A percentile compares a stretch with the other conserved stretches of the same genome.
phyloP scores from a whole-genome alignment of 2,888 invertebrate genomes.

The Lycocerus yunnanus region DNA sequence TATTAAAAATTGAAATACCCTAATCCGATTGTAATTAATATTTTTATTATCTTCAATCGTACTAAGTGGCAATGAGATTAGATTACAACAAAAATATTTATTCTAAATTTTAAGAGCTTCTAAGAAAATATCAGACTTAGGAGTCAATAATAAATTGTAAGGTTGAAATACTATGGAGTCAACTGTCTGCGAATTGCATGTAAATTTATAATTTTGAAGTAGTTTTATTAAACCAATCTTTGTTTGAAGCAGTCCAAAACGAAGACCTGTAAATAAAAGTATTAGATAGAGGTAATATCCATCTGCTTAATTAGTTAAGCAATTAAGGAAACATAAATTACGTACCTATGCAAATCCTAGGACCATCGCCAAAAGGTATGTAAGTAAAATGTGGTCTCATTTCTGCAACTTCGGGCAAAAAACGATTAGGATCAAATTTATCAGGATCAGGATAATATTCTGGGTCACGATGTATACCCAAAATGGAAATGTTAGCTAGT shows the following conservation, averaged over 20 bases:
- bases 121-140: background rate
- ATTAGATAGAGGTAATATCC: too few relatives aligned
- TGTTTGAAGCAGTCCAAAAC: background rate
- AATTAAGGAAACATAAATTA: too few relatives aligned
- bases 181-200: background rate
- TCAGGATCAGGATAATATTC: slow-evolving; percentile 27
- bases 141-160: background rate
- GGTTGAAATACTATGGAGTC: background rate
- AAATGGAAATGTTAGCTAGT: slow-evolving; percentile 34
- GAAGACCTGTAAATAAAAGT: background rate
- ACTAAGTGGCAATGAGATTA: too few relatives aligned
- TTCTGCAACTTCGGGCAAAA: slow-evolving; percentile 10
- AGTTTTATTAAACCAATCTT: background rate
- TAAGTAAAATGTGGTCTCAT: slow-evolving; percentile 51
- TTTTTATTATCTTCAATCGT: too few relatives aligned
- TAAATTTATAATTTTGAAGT: background rate
- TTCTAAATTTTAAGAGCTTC: background rate
- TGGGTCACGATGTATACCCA: slow-evolving; percentile 51
- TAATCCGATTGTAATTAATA: too few relatives aligned
- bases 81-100: too few relatives aligned
- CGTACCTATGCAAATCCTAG: slow-evolving; percentile 61
- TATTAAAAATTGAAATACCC: too few relatives aligned
- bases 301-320: too few relatives aligned
- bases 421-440: slow-evolving; percentile 22
- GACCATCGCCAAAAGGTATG: slow-evolving; percentile 65